Conservation (phyloP, 30 jellyfish, hydroid and myxozoan species). For the Hydractinia symbiolongicarpus region DNA sequence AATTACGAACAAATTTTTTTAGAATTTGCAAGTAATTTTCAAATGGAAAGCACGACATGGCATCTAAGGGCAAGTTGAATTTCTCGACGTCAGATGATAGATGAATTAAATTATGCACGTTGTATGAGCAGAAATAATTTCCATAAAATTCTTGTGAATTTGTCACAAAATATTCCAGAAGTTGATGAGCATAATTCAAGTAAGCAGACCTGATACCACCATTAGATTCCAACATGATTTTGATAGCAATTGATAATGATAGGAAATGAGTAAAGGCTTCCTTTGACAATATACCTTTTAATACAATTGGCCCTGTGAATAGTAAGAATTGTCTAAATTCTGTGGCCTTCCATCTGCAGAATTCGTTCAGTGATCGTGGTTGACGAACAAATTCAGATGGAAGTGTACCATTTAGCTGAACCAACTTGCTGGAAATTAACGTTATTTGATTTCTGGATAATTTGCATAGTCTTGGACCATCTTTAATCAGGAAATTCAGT, state of each 20-base stretch:
- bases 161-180: conserved; percentile 31
- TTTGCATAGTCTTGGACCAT: conserved; percentile 23
- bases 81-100: conserved; percentile 28
- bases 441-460: conserved; percentile 24
- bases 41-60: conserved; percentile 26
- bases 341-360: conserved; percentile 44
- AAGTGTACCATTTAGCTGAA: conserved; percentile 6
- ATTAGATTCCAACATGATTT: conserved; percentile 30
- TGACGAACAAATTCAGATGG: conserved; percentile 43
- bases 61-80: conserved; percentile 27
- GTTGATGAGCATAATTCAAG: conserved; percentile 35
- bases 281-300: conserved; percentile 18
- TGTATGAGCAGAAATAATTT: conserved; percentile 35
- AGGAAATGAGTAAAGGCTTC: conserved; percentile 28
- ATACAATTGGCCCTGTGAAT: conserved; percentile 36
- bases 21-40: conserved; percentile 26
- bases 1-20: conserved; percentile 13
- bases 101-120: conserved; percentile 40
- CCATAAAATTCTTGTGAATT: conserved; percentile 40
- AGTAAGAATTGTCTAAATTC: conserved; percentile 36
- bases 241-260: conserved; percentile 25
- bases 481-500: conserved; percentile 11
- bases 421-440: conserved; percentile 21
- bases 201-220: conserved; percentile 14
- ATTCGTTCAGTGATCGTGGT: conserved; percentile 31